Evolutionary conservation across 2,888 invertebrate genomes (phyloP), one percentile per base, ranked within the genome.

Genomic region (Agrilus biguttatus): DNA sequence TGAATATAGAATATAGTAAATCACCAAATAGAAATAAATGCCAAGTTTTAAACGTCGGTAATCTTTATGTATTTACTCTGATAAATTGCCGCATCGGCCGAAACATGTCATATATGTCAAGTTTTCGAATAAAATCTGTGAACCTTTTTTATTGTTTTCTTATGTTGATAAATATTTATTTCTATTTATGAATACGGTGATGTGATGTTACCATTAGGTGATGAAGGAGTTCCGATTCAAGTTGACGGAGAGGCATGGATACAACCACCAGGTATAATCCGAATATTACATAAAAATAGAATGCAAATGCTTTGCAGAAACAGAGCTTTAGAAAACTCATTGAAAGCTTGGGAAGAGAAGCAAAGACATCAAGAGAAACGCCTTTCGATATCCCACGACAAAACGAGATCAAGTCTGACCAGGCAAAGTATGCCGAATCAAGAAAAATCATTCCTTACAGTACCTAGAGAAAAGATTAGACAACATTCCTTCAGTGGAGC

Each of bases 171-270:
- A n/a, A n/a, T n/a, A n/a, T n/a, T n/a, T n/a, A n/a, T n/a, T n/a
- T n/a, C n/a, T n/a, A n/a, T n/a, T n/a, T n/a, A n/a, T n/a, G n/a
- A n/a, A n/a, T n/a, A n/a, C n/a, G n/a, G n/a, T n/a, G n/a, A n/a
- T n/a, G n/a, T n/a, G n/a, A 23, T 39, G 40, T 42, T 21, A 17
- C 4, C 17, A 2, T 17, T 47, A 71, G 73, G 88, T 14, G 85
- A 87, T 39, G 93, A 80, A 68, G 87, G 91, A 40, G 90, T 95
- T 14, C 95, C 95, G 1, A 88, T 95, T 41, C 90, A 89, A 69
- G 95, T 95, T 35, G 96, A 97, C 61, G 97, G 96, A 0, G 97
- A 97, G 66, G 95, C 96, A 2, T 96, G 96, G 96, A 75, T 95
- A 35, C 96, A 96, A 65, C 91, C 92, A 0, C 95, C 97, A 0